These are phyloP conservation scores for Neodiprion lecontei DNA, from an alignment of 1,140 invertebrate species.

Conservation along the genomic window DNA sequence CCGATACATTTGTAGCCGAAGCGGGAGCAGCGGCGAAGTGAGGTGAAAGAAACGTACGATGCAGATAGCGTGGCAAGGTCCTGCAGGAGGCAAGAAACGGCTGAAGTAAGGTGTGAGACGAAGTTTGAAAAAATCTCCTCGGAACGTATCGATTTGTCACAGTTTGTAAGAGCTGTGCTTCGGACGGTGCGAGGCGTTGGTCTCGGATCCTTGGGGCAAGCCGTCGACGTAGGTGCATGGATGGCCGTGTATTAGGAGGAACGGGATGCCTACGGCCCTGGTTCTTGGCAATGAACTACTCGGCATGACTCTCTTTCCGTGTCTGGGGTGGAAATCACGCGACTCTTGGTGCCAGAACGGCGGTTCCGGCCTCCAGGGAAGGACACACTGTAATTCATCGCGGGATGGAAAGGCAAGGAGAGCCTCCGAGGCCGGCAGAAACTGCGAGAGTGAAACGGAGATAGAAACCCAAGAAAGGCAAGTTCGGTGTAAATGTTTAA, in stretches of 20 bases:
- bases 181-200: neutral
- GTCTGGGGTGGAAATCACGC: neutral
- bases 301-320: no score
- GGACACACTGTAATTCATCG: conserved; percentile 8
- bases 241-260: no score
- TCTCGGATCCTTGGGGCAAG: neutral
- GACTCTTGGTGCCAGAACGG: conserved; percentile 1
- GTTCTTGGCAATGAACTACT: no score
- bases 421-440: neutral
- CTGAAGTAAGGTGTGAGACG: no score
- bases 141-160: conserved; percentile 4
- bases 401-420: neutral
- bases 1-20: no score
- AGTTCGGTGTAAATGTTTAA: conserved; percentile 12
- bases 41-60: neutral
- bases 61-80: no score
- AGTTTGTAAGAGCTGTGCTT: neutral
- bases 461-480: neutral
- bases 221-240: no score
- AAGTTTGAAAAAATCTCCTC: no score
- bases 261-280: no score
- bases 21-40: neutral
- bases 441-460: neutral
- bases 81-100: no score
- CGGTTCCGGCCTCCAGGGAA: neutral